Base-by-base conservation (phyloP, 2,113 vertebrate species). In the Entosphenus tridentatus region DNA sequence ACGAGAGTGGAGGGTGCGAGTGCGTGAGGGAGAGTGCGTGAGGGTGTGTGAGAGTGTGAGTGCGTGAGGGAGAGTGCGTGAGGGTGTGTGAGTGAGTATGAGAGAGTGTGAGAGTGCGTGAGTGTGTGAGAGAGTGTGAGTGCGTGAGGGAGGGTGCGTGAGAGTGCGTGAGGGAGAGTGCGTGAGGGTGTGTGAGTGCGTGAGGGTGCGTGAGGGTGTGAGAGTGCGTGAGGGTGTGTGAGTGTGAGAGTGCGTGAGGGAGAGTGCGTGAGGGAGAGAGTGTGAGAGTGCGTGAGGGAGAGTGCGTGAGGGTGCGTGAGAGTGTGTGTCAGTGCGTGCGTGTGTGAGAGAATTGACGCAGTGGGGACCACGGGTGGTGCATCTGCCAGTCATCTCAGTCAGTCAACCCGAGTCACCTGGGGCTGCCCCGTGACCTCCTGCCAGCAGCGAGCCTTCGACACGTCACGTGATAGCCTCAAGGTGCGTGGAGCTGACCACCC, bases 91-190 rank as follows among this genome's bases (percentile, higher is more conserved):
- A 2, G 67, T 39, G n/a, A n/a, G 67, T 68, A 9, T 39, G 17
- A 11, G 67, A 18, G 67, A 68, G 67, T 9, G 13, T 55, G 67
- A 68, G 17, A 13, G 67, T 68, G 67, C 13, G 67, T 13, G 67
- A 11, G 67, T 3, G n/a, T 68, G 67, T 18, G 68, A 56, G 68
- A 10, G 8, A 54, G 67, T 13, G 9, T 11, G 21, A 68, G 13
- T 16, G 67, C 13, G 67, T 68, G 67, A 3, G 39, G 7, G 67
- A 21, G 16, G 2, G 16, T 2, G 67, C 2, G 67, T 16, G 67
- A 13, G 13, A 2, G 13, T 39, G 13, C 2, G 67, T 16, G 16
- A 12, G n/a, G n/a, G n/a, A n/a, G n/a, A n/a, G 67, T 68, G 67
- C 3, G 67, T 14, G 67, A 11, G 67, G 1, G n/a, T 68, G 67